Evolutionary conservation across 2,113 vertebrate genomes (phyloP), one percentile per base, ranked within the genome.

Genomic region (Microcebus ravelobensis): DNA sequence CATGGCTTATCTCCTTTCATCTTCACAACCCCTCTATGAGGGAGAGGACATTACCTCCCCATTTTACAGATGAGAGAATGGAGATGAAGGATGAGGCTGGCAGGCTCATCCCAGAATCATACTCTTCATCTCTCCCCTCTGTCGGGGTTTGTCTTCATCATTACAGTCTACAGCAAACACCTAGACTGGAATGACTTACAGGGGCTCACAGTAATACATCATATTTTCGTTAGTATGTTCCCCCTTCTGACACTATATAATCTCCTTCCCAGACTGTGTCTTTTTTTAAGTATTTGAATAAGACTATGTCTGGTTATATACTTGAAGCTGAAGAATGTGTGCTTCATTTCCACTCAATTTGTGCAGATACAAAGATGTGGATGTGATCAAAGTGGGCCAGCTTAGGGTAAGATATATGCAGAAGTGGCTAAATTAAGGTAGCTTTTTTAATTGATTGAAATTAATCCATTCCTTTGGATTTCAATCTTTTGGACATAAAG

Each of bases 331-430:
- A 68, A 95, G 76, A 94, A 79, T 39, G 70, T 71, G 23, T 76
- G 29, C 76, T 92, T 90, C 96, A 67, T 94, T 95, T 96, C 85
- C 79, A 65, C 39, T 68, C 71, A 50, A 63, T 87, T 87, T 84
- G 88, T 87, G 45, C 34, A 95, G 84, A 81, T 67, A 36, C 42
- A 65, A 88, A 92, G 65, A 92, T 85, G 61, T 77, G 52, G 74
- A 55, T 84, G 17, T 55, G 48, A 36, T 0, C 2, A 84, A 65
- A 94, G 70, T 63, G 55, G 91, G 39, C 70, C 91, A 77, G 70
- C 34, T n/a, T 65, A 25, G 21, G 34, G 65, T 93, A 21, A 90
- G 31, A 70, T 21, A 15, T 18, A 83, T 34, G 55, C 83, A 91
- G 55, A 80, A 57, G 70, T 50, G 36, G 48, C 73, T 93, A 73